phyloP scores from a whole-genome alignment of 2,888 invertebrate species.

The Metellina segmentata region DNA sequence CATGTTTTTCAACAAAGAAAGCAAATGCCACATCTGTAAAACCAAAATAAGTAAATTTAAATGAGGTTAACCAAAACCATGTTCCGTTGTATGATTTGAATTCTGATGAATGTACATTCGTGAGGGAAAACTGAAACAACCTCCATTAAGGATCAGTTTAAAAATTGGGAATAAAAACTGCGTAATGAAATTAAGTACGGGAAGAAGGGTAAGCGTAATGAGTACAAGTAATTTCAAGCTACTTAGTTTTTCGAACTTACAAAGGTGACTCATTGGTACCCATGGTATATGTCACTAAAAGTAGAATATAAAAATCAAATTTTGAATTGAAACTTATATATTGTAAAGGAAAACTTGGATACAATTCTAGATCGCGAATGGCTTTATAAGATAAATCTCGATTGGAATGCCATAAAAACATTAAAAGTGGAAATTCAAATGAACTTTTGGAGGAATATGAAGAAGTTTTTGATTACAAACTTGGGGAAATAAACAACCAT shows the following conservation, averaged over 20 bases:
- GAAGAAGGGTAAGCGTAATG: no score
- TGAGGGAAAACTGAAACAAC: not conserved
- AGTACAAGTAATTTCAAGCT: not conserved
- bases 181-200: no score
- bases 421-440: not conserved
- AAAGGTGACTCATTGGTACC: no score
- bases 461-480: constrained; percentile 20
- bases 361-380: constrained; percentile 12
- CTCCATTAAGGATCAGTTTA: not conserved
- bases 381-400: not conserved
- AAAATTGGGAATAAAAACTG: constrained; percentile 8
- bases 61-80: no score
- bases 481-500: no score
- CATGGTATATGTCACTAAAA: not conserved
- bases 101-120: no score
- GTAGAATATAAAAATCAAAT: constrained; percentile 7
- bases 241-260: not conserved
- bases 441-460: constrained; percentile 21
- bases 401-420: no score
- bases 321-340: constrained; percentile 8
- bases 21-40: no score
- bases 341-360: constrained; percentile 26
- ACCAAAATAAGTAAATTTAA: no score
- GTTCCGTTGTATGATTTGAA: no score
- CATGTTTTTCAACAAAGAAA: no score